Conservation (phyloP, 2,888 invertebrate species). For the Xylophagus ater region DNA sequence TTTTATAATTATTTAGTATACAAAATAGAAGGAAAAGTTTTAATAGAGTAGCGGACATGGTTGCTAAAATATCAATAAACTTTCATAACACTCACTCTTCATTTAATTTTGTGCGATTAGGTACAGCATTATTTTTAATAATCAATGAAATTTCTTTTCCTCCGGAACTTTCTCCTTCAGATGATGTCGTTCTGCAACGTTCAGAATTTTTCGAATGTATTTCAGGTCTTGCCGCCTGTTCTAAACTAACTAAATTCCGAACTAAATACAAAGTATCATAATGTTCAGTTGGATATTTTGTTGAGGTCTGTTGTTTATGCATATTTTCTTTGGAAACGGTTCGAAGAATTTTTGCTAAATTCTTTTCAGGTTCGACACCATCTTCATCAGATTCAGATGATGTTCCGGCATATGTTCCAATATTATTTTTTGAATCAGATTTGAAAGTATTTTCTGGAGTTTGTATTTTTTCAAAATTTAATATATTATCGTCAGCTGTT, state of each 20-base stretch:
- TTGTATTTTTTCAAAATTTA: conserved; percentile 34
- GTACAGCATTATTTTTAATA: conserved; percentile 41
- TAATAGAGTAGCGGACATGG: no score
- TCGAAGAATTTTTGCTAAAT: conserved; percentile 30
- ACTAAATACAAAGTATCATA: conserved; percentile 35
- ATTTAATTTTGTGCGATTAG: conserved; percentile 37
- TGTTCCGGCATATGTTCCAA: conserved; percentile 14
- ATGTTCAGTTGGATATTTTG: conserved; percentile 22
- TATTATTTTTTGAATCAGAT: no score
- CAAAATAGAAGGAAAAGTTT: no score
- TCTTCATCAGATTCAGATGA: conserved; percentile 17
- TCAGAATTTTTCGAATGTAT: no score
- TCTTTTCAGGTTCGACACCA: conserved; percentile 26
- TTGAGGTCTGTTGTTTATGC: conserved; percentile 14
- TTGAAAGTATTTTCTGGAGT: conserved; percentile 26
- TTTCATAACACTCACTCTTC: conserved; percentile 47
- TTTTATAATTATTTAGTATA: no score
- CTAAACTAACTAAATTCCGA: conserved; percentile 33
- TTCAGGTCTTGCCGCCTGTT: no score
- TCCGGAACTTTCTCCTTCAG: conserved; percentile 42
- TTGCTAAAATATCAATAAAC: no score
- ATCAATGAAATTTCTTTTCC: conserved; percentile 41
- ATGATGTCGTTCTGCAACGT: conserved; percentile 36
- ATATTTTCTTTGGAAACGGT: conserved; percentile 32
- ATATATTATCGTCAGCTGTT: conserved; percentile 35